A percentile compares a stretch with the other conserved stretches of the same genome.
phyloP scores from a whole-genome alignment of 37 sponge, comb jelly and placozoan species.

The Spongilla lacustris region DNA sequence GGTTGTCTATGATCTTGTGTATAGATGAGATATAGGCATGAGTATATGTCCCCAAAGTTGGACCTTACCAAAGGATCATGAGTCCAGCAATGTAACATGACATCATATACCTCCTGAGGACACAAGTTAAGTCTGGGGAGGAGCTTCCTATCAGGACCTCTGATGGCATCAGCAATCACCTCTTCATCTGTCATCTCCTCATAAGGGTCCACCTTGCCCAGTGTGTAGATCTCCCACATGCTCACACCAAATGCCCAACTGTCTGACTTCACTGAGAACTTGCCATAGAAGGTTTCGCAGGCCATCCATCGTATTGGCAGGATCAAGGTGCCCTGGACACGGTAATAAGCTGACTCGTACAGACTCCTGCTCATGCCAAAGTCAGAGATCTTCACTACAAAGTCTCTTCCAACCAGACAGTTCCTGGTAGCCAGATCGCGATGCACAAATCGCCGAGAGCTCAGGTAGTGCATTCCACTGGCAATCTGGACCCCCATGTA shows the following conservation, averaged over 20 bases:
- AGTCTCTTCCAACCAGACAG: constrained; percentile 60
- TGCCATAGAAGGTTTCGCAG: constrained; percentile 58
- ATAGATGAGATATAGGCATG: constrained; percentile 31
- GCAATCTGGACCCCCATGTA: constrained; percentile 53
- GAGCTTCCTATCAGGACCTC: constrained; percentile 1
- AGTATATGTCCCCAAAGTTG: constrained; percentile 54
- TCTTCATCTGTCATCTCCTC: constrained; percentile 45
- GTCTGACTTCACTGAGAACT: constrained; percentile 61
- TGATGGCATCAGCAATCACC: constrained; percentile 67
- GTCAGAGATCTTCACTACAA: constrained; percentile 59
- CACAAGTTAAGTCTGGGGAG: constrained; percentile 23
- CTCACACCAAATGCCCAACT: constrained; percentile 67
- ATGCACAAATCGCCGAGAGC: constrained; percentile 51
- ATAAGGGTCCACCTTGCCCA: constrained; percentile 51
- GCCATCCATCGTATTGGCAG: constrained; percentile 69
- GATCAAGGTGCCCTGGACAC: constrained; percentile 19
- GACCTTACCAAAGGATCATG: constrained; percentile 24
- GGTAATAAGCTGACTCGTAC: constrained; percentile 47
- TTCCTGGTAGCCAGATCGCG: constrained; percentile 65
- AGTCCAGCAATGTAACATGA: constrained; percentile 35
- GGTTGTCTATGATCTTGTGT: no score
- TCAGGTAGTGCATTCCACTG: constrained; percentile 62
- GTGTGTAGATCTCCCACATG: constrained; percentile 60
- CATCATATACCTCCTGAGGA: constrained; percentile 20
- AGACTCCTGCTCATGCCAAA: constrained; percentile 68